Base-by-base conservation (phyloP, 2,797 vertebrate genomes). In the Xyrichtys novacula region DNA sequence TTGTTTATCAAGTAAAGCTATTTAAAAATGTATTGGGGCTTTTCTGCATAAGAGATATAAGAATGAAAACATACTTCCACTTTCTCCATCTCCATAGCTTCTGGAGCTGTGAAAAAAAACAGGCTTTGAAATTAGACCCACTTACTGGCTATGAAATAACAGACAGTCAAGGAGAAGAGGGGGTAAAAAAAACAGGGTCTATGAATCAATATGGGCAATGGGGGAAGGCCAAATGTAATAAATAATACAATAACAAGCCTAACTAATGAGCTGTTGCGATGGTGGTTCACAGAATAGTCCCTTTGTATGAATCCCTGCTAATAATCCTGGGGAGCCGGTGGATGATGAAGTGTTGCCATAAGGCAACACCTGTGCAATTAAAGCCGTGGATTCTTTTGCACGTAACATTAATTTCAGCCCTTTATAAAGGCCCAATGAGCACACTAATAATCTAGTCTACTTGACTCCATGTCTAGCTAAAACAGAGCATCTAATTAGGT, bases 331-430 rank as follows among this genome's bases (percentile, higher is more conserved):
- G 93, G 95, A 95, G 96, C 94, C 92, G 90, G 91, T 88, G 94
- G 95, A 98, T 98, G 98, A 98, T 97, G 95, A 98, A 98, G 97
- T 95, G 96, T 95, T 94, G 94, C 96, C 96, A 96, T 96, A 96
- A 97, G 97, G 96, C 96, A 97, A 97, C 98, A 99, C 98, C 98
- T 98, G 97, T 94, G 96, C 97, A 99, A 98, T 98, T 99, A 99
- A 97, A 98, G 94, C 95, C 58, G 90, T 93, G 90, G 95, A 96
- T 96, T 96, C 95, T 96, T 96, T 95, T 95, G 94, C 95, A 95
- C 94, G 88, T 96, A 96, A 96, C 97, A 99, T 99, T 98, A 97
- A 99, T 99, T 98, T 97, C 95, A 95, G 95, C 94, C 95, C 94
- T 95, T 96, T 95, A 94, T 96, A 96, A 96, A 96, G 95, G 96